Percentiles rank a stretch among this genome's conserved stretches.
phyloP scores from a whole-genome alignment of 1,140 invertebrate species.

The Heliconius hewitsoni region DNA sequence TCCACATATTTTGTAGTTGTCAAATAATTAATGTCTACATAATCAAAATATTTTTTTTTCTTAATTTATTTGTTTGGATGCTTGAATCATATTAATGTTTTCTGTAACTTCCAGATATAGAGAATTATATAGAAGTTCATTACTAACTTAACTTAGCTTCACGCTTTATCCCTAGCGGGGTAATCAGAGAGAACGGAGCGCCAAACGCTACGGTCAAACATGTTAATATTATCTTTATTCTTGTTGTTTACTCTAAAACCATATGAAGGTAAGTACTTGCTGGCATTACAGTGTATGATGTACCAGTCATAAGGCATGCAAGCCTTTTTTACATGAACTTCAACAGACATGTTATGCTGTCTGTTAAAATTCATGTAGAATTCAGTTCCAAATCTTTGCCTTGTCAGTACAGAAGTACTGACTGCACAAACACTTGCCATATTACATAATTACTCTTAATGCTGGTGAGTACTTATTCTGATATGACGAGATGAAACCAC shows the following conservation, averaged over 20 bases:
- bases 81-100: background rate
- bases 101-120: background rate
- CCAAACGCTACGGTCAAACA: background rate
- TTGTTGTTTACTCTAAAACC: background rate
- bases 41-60: background rate
- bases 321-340: too few relatives aligned
- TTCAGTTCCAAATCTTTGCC: too few relatives aligned
- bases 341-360: too few relatives aligned
- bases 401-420: too few relatives aligned
- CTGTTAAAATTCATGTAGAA: too few relatives aligned
- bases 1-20: background rate
- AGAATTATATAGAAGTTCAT: background rate
- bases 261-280: background rate
- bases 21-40: background rate
- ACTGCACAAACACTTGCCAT: too few relatives aligned
- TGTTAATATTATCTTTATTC: background rate
- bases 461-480: too few relatives aligned
- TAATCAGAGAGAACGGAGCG: too few relatives aligned
- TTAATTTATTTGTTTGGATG: background rate
- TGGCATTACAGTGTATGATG: too few relatives aligned
- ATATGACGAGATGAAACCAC: background rate
- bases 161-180: too few relatives aligned
- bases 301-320: too few relatives aligned
- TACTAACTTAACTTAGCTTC: background rate
- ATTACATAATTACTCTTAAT: too few relatives aligned